phyloP scores from a whole-genome alignment of 2,888 invertebrate species.

The Lasioglossum morio region DNA sequence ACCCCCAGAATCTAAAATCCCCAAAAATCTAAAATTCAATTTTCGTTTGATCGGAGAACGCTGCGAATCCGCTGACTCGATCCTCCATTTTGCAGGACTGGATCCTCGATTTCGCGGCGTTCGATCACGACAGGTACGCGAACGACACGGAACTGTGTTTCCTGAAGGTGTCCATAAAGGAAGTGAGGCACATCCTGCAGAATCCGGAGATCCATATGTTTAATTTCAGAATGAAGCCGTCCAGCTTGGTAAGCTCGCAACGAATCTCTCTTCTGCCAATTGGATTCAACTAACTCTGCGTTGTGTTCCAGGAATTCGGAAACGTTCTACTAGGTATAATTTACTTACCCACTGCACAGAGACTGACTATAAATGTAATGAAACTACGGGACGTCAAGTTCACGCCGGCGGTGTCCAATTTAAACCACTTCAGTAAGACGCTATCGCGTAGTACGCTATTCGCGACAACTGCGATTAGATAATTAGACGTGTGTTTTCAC shows the following conservation, averaged over 20 bases:
- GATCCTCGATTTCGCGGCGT: conserved; percentile 83
- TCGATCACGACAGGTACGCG: conserved; percentile 85
- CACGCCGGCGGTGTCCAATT: conserved; percentile 72
- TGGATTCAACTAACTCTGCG: background rate
- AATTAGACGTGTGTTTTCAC: background rate
- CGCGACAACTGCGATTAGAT: background rate
- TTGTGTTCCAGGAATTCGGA: conserved; percentile 83
- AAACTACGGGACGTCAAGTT: conserved; percentile 84
- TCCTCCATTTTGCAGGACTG: conserved; percentile 80
- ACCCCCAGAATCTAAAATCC: too few species aligned
- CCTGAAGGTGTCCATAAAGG: conserved; percentile 83
- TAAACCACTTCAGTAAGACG: conserved; percentile 83
- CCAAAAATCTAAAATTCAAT: background rate
- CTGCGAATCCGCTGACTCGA: background rate
- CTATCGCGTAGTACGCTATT: background rate
- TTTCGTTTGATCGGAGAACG: background rate
- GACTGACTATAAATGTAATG: conserved; percentile 85
- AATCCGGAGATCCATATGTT: conserved; percentile 83
- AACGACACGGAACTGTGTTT: conserved; percentile 85
- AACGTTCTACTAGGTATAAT: conserved; percentile 84
- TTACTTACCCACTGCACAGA: conserved; percentile 85
- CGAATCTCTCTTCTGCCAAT: background rate
- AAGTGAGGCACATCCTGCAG: conserved; percentile 82
- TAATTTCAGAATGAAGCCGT: conserved; percentile 83
- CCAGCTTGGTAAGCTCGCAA: conserved; percentile 79